Evolutionary conservation across 2,113 vertebrate species (phyloP), one percentile per base, ranked within the genome.

Genomic region (Pavo muticus): DNA sequence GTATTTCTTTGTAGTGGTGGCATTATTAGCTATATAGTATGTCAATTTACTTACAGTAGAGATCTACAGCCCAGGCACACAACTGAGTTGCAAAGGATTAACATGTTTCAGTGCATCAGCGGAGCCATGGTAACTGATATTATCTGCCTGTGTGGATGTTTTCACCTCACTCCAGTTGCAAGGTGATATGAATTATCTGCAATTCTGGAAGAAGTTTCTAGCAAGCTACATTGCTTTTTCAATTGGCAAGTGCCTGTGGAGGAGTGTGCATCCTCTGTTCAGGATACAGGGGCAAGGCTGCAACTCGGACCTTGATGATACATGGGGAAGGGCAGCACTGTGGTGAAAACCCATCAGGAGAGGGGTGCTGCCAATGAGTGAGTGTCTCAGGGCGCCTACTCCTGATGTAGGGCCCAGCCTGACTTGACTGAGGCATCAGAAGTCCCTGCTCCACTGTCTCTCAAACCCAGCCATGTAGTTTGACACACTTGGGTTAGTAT

Each of bases 31-130:
- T 91, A 27, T 59, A 74, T 90, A 94, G 39, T 90, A 37, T 91
- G 75, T 85, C 88, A 85, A 71, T 95, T 94, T 95, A 74, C 90
- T 91, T 74, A 61, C 29, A 67, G 68, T 40, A 56, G 79, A 93
- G 60, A 70, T 67, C 45, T 80, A 77, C 56, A 77, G 72, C 45
- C 82, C 90, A 90, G 84, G 84, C 86, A 78, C 50, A 86, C 50
- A 95, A 70, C 68, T 1, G 68, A 73, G 67, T 40, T 93, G 59
- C n/a, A 61, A 81, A 57, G 63, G 54, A 85, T 94, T 92, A 91
- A 82, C 57, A 56, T 0, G 0, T 69, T 91, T 95, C 78, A 72
- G 42, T 85, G 67, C 78, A 93, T 76, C 74, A 76, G 37, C 0
- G 7, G 48, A 90, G 30, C 63, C 90, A 90, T 85, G 74, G 94